phyloP scores from a whole-genome alignment of 2,888 invertebrate genomes.

The Bedellia somnulentella region DNA sequence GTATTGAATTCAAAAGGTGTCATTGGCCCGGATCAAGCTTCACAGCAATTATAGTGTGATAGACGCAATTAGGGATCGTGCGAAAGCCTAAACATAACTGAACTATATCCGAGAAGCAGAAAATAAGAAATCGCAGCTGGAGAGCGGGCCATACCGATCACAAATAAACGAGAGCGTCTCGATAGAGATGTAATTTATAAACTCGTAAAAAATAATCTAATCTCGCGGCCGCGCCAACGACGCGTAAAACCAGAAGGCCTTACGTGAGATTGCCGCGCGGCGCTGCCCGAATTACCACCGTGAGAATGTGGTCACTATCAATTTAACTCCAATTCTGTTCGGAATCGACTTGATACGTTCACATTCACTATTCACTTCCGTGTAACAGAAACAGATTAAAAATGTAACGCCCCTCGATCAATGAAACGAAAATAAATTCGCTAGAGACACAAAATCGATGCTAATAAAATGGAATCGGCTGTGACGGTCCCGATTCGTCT shows the following conservation, averaged over 20 bases:
- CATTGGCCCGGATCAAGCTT: too few species aligned
- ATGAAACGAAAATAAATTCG: too few species aligned
- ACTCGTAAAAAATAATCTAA: constrained; percentile 18
- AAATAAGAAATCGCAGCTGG: constrained; percentile 11
- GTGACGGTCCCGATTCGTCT: constrained; percentile 10
- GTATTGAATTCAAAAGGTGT: too few species aligned
- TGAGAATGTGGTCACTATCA: constrained; percentile 9
- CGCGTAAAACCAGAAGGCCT: constrained; percentile 42
- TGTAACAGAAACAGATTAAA: too few species aligned
- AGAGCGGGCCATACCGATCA: constrained; percentile 6
- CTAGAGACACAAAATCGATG: constrained; percentile 4
- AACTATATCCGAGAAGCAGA: too few species aligned
- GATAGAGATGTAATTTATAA: constrained; percentile 17
- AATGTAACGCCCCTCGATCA: too few species aligned
- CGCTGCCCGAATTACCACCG: constrained; percentile 30
- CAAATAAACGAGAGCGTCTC: constrained; percentile 10
- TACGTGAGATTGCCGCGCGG: constrained; percentile 24
- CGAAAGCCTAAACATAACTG: too few species aligned
- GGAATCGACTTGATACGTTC: too few species aligned
- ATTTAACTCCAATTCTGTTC: too few species aligned
- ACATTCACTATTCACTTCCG: too few species aligned
- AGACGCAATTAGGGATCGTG: too few species aligned
- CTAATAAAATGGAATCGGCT: constrained; percentile 4
- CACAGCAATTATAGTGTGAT: too few species aligned
- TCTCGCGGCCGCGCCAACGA: constrained; percentile 26